phyloP scores from a whole-genome alignment of 2,113 vertebrate species.

The Entelurus aequoreus region DNA sequence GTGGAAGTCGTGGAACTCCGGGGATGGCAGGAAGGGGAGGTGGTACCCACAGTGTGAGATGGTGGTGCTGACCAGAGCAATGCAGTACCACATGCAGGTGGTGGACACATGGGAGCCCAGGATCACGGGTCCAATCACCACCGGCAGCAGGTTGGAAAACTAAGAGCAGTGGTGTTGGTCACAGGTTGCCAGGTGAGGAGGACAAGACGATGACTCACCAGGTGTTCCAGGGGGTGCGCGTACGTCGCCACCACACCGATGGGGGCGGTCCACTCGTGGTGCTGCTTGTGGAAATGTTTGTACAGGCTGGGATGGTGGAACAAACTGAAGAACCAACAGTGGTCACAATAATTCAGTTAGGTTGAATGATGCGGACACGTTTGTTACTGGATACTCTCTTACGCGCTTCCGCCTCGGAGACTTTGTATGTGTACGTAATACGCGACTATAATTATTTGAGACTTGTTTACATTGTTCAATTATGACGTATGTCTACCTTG shows the following conservation, averaged over 20 bases:
- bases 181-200: no score
- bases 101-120: slow-evolving; percentile 83
- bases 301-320: slow-evolving; percentile 83
- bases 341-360: neutral
- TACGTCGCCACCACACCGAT: slow-evolving; percentile 81
- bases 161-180: slow-evolving; percentile 34
- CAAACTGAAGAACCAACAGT: slow-evolving; percentile 64
- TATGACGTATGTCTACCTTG: no score
- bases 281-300: slow-evolving; percentile 87
- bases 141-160: slow-evolving; percentile 84
- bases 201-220: slow-evolving; percentile 66
- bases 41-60: slow-evolving; percentile 93
- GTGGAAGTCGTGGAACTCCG: slow-evolving; percentile 94
- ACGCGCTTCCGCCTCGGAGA: no score
- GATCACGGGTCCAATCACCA: slow-evolving; percentile 73
- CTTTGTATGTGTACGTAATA: no score
- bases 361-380: no score
- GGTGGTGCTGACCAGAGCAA: slow-evolving; percentile 77
- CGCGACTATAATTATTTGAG: no score
- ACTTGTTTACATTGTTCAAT: no score
- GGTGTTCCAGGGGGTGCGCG: slow-evolving; percentile 84
- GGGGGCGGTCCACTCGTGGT: slow-evolving; percentile 95
- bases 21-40: slow-evolving; percentile 88
- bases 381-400: no score
- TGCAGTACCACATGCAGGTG: slow-evolving; percentile 77